phyloP scores from a whole-genome alignment of 1,140 invertebrate species.

The Andrena cerasifolii region DNA sequence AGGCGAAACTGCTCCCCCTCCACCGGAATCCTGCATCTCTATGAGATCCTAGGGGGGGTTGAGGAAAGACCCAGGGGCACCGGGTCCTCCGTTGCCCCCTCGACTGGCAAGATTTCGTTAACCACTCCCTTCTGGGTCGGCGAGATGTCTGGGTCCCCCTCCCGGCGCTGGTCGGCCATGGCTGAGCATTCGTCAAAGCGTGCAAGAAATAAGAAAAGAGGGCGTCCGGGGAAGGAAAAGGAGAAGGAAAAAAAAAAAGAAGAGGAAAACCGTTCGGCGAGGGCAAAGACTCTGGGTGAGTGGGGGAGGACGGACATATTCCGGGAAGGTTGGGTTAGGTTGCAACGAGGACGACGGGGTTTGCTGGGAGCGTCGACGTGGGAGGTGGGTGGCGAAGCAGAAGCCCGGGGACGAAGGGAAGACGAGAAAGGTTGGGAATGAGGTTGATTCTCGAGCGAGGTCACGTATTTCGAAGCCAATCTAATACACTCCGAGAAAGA shows the following conservation, averaged over 20 bases:
- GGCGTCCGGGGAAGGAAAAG: neutral
- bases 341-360: slow-evolving; percentile 52
- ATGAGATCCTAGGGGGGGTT: neutral
- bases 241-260: slow-evolving; percentile 12
- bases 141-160: neutral
- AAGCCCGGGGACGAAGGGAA: slow-evolving; percentile 37
- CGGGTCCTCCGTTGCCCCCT: too few relatives aligned
- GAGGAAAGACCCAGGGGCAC: neutral
- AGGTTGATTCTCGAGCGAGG: slow-evolving; percentile 78
- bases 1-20: too few relatives aligned
- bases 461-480: slow-evolving; percentile 81
- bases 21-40: too few relatives aligned
- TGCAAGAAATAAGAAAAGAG: slow-evolving; percentile 34
- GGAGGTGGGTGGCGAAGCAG: slow-evolving; percentile 40
- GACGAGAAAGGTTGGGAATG: slow-evolving; percentile 62
- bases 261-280: slow-evolving; percentile 16
- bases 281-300: slow-evolving; percentile 35
- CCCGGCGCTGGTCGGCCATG: neutral
- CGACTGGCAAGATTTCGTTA: slow-evolving; percentile 1
- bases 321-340: slow-evolving; percentile 65
- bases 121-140: slow-evolving; percentile 41
- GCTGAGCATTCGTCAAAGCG: slow-evolving; percentile 4
- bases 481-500: slow-evolving; percentile 77
- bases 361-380: slow-evolving; percentile 49
- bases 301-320: slow-evolving; percentile 48